Percentiles rank a stretch among this genome's conserved stretches.
Evolutionary conservation across 2,797 vertebrate species (phyloP).

Genomic region (Acridotheres tristis): DNA sequence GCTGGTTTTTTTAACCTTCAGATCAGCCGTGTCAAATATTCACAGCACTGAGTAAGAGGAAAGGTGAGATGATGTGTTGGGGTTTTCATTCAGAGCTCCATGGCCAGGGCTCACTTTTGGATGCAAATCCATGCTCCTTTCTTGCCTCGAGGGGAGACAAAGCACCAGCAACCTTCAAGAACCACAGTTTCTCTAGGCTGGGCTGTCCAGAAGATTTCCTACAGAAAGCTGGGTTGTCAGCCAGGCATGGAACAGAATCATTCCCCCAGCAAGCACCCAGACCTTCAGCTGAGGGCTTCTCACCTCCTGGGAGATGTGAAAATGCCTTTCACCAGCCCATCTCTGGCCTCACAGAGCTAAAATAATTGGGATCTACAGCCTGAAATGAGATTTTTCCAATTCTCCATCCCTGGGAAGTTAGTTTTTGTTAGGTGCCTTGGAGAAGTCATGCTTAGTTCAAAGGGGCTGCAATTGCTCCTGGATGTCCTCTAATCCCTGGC

Average conservation of each 20-base stretch:
- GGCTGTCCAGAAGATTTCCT: neutral
- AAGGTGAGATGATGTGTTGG: neutral
- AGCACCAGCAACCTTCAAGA: neutral
- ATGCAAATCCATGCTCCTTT: neutral
- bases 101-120: accelerated
- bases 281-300: neutral
- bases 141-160: neutral
- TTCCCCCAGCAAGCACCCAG: neutral
- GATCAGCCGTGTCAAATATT: neutral
- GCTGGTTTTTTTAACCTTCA: neutral
- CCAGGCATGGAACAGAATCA: neutral
- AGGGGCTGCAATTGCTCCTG: neutral
- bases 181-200: neutral
- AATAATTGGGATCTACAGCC: neutral
- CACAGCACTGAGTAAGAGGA: neutral
- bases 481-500: neutral
- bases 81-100: neutral
- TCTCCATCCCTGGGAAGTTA: neutral
- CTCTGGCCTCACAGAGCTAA: neutral
- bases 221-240: neutral
- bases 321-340: neutral
- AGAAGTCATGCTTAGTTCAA: neutral
- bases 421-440: neutral
- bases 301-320: neutral
- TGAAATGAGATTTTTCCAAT: neutral